Base-by-base conservation (phyloP, 2,888 invertebrate species). In the Caenorhabditis angaria region DNA sequence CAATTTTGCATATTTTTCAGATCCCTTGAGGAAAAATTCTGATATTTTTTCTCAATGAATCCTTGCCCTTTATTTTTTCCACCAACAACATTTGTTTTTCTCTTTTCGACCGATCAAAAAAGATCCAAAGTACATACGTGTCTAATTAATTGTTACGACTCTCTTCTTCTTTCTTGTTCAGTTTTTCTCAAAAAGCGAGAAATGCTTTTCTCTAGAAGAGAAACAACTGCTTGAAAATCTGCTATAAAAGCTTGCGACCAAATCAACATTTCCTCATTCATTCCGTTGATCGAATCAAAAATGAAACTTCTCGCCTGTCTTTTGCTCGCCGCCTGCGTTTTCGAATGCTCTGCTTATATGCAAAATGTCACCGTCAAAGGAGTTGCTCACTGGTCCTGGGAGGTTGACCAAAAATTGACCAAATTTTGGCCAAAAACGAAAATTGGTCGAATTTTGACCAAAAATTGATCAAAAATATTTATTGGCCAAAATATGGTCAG, bases 351-450 rank as follows among this genome's bases (percentile, higher is more conserved):
- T 14, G 64, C 61, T 5, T 67, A 67, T 48, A 53, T 78, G 32
- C 79, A 81, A 69, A 80, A 78, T 59, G 77, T 80, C 20, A 81
- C 79, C n/a, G 81, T 81, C 2, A 75, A 77, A 47, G 82, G 82
- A 47, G 68, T 81, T 28, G 73, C 78, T 10, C 77, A 80, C 18
- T 82, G 82, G 67, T n/a, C n/a, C n/a, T n/a, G n/a, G n/a, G n/a
- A n/a, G n/a, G n/a, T n/a, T n/a, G n/a, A n/a, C n/a, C n/a, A n/a
- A n/a, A n/a, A n/a, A n/a, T n/a, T n/a, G n/a, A n/a, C n/a, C n/a
- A n/a, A n/a, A n/a, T n/a, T n/a, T n/a, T n/a, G n/a, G n/a, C n/a
- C n/a, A n/a, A n/a, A n/a, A n/a, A n/a, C n/a, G n/a, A n/a, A n/a
- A n/a, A n/a, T n/a, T n/a, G n/a, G n/a, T n/a, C n/a, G n/a, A n/a